Evolutionary conservation across 2,888 invertebrate genomes (phyloP).

Genomic region (Bombyx huttoni): DNA sequence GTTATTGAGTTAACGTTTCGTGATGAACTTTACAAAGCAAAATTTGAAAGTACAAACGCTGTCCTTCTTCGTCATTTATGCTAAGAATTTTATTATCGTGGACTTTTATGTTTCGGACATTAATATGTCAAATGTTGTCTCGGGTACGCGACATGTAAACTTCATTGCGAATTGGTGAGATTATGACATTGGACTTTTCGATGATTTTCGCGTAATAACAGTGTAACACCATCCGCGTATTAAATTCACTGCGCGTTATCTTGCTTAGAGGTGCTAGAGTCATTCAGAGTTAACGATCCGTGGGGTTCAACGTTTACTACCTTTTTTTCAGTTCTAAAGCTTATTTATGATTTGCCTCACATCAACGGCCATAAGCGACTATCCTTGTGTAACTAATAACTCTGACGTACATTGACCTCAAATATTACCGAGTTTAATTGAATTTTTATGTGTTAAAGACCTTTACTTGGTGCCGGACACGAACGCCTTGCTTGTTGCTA

Average conservation of each 20-base stretch:
- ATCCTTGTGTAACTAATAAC: background rate
- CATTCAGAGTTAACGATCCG: background rate
- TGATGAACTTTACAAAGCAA: background rate
- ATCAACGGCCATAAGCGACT: background rate
- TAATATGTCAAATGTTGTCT: slow-evolving; percentile 12
- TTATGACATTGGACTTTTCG: background rate
- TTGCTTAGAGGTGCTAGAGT: background rate
- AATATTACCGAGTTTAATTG: background rate
- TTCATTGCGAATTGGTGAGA: slow-evolving; percentile 24
- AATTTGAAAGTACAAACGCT: background rate
- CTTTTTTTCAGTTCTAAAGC: background rate
- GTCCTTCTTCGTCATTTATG: too few relatives aligned
- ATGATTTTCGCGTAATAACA: background rate
- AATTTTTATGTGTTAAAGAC: background rate
- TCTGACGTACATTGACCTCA: background rate
- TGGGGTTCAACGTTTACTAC: background rate
- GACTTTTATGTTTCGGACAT: background rate
- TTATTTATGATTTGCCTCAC: slow-evolving; percentile 15
- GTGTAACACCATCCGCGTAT: background rate
- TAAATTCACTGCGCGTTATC: background rate
- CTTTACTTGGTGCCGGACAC: background rate
- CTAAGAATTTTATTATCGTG: background rate
- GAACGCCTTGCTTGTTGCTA: background rate
- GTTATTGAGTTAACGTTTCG: background rate
- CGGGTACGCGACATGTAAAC: slow-evolving; percentile 43